These are phyloP conservation scores for Tethea ocularis DNA, from an alignment of 2,888 invertebrate genomes.

Conservation along the genomic window DNA sequence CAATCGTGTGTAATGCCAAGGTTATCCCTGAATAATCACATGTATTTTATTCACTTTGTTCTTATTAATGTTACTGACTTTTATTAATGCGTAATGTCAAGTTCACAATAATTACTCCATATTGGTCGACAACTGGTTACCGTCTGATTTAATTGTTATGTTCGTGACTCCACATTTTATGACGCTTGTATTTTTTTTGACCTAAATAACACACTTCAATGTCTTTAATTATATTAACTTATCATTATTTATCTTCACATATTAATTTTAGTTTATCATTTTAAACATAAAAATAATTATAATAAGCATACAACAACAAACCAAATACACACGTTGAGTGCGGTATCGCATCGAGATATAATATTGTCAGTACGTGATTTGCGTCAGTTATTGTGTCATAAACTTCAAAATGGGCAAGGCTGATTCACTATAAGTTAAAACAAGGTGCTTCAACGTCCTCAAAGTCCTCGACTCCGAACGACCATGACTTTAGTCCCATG, in stretches of 20 bases:
- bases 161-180: constrained; percentile 1
- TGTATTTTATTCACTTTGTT: constrained; percentile 1
- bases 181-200: not conserved
- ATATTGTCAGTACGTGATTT: constrained; percentile 42
- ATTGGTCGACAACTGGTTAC: constrained; percentile 12
- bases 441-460: constrained; percentile 37
- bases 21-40: constrained; percentile 24
- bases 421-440: constrained; percentile 36
- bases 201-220: not conserved
- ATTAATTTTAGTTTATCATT: too few relatives aligned
- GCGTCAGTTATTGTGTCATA: constrained; percentile 39
- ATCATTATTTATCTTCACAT: too few relatives aligned
- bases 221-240: not conserved
- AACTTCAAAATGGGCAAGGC: constrained; percentile 47
- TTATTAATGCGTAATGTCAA: constrained; percentile 23
- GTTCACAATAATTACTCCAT: constrained; percentile 18
- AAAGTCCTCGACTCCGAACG: constrained; percentile 57
- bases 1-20: constrained; percentile 31
- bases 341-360: constrained; percentile 20
- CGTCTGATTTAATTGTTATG: constrained; percentile 14
- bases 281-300: not conserved
- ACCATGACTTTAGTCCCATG: constrained; percentile 50
- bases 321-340: constrained; percentile 5
- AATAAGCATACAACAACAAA: constrained; percentile 15
- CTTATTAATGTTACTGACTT: constrained; percentile 4